Base-by-base conservation (phyloP, 1,140 invertebrate species). In the Orchesella cincta region DNA sequence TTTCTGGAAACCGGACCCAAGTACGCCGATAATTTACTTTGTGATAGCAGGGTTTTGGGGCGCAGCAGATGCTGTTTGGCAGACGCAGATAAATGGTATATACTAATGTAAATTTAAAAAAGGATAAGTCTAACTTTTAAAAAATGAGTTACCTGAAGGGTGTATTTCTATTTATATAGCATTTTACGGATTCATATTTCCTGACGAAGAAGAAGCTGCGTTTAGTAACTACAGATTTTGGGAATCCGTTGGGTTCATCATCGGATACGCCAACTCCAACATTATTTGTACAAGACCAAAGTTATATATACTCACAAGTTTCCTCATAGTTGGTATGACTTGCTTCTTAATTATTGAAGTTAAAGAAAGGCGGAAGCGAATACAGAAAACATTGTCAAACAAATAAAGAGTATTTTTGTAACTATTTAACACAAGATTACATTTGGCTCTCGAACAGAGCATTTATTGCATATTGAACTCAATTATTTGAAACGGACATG, bases 201-300 rank as follows among this genome's bases (percentile, higher is more conserved):
- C 93, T 74, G 90, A 94, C 46, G 94, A 96, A 85, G 94, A 97
- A 83, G 96, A 98, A 85, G 93, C 96, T 0, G 96, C 96, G 0
- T 98, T 98, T 88, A 96, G 95, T 78, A 98, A 97, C 86, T 98
- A 94, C 86, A 90, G 96, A 57, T 90, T 98, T 23, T 96, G 96
- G 93, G 96, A 98, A 86, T 94, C 93, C 51, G 89, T 93, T 28
- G 97, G 97, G 0, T 95, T 97, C 82, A 93, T 97, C 0, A 90
- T 97, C 12, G 94, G 94, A 5, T 98, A 97, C 83, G 91, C 93
- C 0, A 76, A 51, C 33, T 57, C 72, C 76, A 94, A 93, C 1
- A 91, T 93, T 80, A 87, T 96, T 1, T 96, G 94, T 85, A 93
- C 94, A 26, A 87, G 92, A 8, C 93, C 92, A 89, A 98, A 97